Evolutionary conservation across 2,113 vertebrate species (phyloP).

Genomic region (Otus sunia): DNA sequence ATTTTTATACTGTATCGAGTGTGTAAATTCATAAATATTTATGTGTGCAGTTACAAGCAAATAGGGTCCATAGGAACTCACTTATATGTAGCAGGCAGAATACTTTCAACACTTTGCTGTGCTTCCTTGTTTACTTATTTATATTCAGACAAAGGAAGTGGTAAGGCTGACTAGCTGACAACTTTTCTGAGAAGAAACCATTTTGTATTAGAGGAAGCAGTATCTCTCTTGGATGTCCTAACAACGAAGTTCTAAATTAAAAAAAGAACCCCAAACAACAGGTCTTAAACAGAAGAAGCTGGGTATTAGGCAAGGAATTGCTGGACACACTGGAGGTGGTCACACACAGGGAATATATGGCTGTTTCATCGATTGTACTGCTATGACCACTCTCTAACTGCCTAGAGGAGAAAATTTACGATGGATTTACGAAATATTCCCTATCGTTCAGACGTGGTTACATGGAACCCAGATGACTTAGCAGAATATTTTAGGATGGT

Average conservation of each 20-base stretch:
- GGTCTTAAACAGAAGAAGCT: neutral
- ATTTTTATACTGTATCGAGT: neutral
- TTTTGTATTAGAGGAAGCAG: conserved; percentile 73
- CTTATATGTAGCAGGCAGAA: neutral
- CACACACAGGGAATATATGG: neutral
- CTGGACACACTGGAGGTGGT: neutral
- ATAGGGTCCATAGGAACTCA: neutral
- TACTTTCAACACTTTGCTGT: neutral
- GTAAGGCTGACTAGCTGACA: conserved; percentile 74
- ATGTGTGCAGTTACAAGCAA: neutral
- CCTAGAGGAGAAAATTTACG: neutral
- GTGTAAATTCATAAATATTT: neutral
- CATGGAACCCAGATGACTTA: conserved; percentile 81
- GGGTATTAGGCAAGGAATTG: neutral
- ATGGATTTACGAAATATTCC: conserved; percentile 84
- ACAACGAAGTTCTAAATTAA: neutral
- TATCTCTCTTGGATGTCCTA: conserved; percentile 39
- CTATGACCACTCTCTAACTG: neutral
- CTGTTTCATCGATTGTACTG: neutral
- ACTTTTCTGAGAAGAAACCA: conserved; percentile 78
- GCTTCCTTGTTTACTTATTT: conserved; percentile 82
- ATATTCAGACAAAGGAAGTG: conserved; percentile 79
- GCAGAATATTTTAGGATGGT: conserved; percentile 84
- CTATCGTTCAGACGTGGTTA: conserved; percentile 80
- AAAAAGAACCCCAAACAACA: neutral